Evolutionary conservation across 2,797 vertebrate species (phyloP).

Genomic region (Tenualosa ilisha): DNA sequence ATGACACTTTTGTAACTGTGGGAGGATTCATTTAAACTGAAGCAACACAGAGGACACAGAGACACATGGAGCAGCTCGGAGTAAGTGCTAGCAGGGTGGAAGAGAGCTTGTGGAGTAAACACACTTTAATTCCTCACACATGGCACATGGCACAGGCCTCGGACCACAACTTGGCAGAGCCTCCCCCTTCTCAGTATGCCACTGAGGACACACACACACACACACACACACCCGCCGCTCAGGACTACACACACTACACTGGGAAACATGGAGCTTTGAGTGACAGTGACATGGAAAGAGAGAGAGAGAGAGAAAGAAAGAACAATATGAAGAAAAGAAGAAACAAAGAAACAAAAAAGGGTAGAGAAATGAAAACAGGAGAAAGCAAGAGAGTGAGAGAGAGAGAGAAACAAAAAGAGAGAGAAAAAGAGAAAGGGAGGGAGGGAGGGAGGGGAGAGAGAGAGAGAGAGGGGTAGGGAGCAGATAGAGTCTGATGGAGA

Average conservation of each 20-base stretch:
- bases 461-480: background rate
- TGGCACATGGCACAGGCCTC: slow-evolving; percentile 41
- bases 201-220: slow-evolving; percentile 34
- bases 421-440: background rate
- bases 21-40: background rate
- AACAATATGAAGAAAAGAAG: too few relatives aligned
- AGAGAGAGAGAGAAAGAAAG: background rate
- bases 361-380: background rate
- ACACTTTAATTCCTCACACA: slow-evolving; percentile 54
- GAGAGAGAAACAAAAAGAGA: background rate
- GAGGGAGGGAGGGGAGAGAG: background rate
- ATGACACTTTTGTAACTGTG: background rate
- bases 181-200: slow-evolving; percentile 49
- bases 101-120: slow-evolving; percentile 58
- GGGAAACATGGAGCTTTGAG: too few relatives aligned
- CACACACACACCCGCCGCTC: too few relatives aligned
- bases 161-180: slow-evolving; percentile 32
- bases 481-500: background rate
- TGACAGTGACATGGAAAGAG: slow-evolving; percentile 30
- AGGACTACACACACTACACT: too few relatives aligned
- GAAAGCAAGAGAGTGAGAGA: background rate
- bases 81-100: slow-evolving; percentile 52
- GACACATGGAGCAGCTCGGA: slow-evolving; percentile 50
- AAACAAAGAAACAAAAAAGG: background rate
- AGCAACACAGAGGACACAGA: background rate